A percentile compares a stretch with the other conserved stretches of the same genome.
Conservation (phyloP, 2,113 vertebrate genomes). For the Chloropsis cyanopogon region DNA sequence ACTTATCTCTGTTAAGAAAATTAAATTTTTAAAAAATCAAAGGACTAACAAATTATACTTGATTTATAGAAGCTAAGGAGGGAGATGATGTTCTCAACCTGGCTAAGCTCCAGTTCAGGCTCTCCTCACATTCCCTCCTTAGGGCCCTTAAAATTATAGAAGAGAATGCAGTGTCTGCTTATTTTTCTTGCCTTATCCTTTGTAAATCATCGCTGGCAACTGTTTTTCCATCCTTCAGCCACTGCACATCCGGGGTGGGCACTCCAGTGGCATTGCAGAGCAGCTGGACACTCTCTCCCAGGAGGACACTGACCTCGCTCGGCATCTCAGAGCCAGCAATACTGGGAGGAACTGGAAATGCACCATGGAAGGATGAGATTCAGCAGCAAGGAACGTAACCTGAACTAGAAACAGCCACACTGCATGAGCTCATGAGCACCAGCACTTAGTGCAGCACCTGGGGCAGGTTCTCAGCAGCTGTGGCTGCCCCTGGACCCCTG, state of each 20-base stretch:
- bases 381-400: background rate
- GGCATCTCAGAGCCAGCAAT: slow-evolving; percentile 88
- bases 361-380: background rate
- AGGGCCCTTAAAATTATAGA: background rate
- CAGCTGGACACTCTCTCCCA: slow-evolving; percentile 85
- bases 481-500: background rate
- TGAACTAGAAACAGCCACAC: background rate
- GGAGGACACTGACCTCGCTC: slow-evolving; percentile 81
- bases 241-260: slow-evolving; percentile 82
- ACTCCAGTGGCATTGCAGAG: slow-evolving; percentile 80
- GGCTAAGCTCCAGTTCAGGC: background rate
- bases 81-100: background rate
- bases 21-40: background rate
- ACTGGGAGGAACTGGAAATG: slow-evolving; percentile 84
- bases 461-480: background rate
- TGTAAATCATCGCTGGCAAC: slow-evolving; percentile 55
- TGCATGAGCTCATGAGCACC: background rate
- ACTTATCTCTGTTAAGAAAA: background rate
- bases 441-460: background rate
- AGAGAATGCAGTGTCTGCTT: background rate
- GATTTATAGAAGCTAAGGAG: background rate
- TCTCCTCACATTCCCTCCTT: background rate
- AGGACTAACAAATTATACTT: background rate
- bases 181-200: slow-evolving; percentile 76
- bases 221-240: slow-evolving; percentile 88